Evolutionary conservation across 2,797 vertebrate genomes (phyloP), one percentile per base, ranked within the genome.

Genomic region (Triplophysa bombifrons): DNA sequence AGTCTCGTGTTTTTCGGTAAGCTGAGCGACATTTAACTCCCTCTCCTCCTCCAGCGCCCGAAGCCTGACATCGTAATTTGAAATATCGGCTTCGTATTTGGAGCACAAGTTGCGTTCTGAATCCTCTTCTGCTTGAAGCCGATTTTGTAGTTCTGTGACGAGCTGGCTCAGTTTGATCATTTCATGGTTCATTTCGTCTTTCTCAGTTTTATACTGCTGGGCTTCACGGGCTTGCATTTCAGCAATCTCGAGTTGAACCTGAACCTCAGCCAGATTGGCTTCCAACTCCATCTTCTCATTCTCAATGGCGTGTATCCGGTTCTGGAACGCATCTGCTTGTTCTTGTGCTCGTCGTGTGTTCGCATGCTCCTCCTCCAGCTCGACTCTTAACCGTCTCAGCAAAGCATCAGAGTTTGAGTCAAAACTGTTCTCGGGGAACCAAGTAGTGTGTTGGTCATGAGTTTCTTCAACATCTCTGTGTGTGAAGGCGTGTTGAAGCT

Each of bases 141-240:
- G 93, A 73, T 85, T 87, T 72, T 88, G 92, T 84, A 95, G 89
- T 74, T 92, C 86, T 19, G 85, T 66, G 38, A 94, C 90, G 6
- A 86, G 81, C n/a, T 51, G 76, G 63, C 83, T 83, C 51, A 91
- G 72, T 44, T 72, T 82, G 51, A 78, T 48, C 81, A 92, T 84
- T 75, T 95, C 92, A 61, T 84, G 80, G 85, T 93, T 94, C 34
- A 94, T 88, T 16, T 80, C 84, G 67, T 94, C 91, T 67, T 95
- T 94, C 82, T 95, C 95, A 3, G 83, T 85, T 84, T 95, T 95
- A 79, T 89, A 90, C 72, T 46, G 85, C 67, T 91, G 91, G 51
- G 90, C 85, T 83, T 94, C 92, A 74, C 87, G 89, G 50, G 89
- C 90, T 82, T 89, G 89, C 65, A 80, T 86, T 81, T 94, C 91